Evolutionary conservation across 2,888 invertebrate genomes (phyloP), one percentile per base, ranked within the genome.

Genomic region (Tribolium freemani): DNA sequence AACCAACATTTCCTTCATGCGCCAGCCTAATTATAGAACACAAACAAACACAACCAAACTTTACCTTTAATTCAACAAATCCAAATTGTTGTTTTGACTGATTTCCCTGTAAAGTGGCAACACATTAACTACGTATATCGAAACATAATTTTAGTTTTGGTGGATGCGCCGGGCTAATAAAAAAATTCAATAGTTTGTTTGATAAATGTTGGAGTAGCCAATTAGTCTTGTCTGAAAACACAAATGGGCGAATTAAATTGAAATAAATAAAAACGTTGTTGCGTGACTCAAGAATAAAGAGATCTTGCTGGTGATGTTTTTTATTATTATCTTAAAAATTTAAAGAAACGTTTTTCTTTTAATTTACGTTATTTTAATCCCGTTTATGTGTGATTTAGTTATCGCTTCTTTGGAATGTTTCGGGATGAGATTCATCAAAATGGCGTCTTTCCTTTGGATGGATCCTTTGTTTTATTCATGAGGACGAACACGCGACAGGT

Each of bases 391-490:
- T 64, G 53, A 53, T 64, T 64, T 64, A 64, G 44, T 64, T 64
- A 58, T 13, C n/a, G 44, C 20, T 16, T 53, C 20, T 63, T 63
- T 51, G 38, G 50, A 51, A 9, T 63, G 50, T 76, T 75, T 71
- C 66, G 58, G 69, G 70, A 72, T 70, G 75, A 75, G 75, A 77
- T 77, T 76, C 75, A 77, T 76, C 76, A 75, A 74, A 73, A 73
- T 75, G 69, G 74, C 76, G 71, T 70, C 48, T 67, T 67, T 72
- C 71, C 74, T 75, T 72, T 66, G 58, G 74, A 74, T 73, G 74
- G 74, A 71, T 74, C 74, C 72, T 61, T 74, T 77, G 76, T 76
- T 74, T 77, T 77, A 77, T 77, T 76, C 77, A 77, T 77, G 72
- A 75, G 74, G 69, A 72, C 69, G 71, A 71, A 57, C 68, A 73